Percentiles rank a stretch among this genome's conserved stretches.
Evolutionary conservation across 2,113 vertebrate species (phyloP).

Genomic region (Gadus macrocephalus): DNA sequence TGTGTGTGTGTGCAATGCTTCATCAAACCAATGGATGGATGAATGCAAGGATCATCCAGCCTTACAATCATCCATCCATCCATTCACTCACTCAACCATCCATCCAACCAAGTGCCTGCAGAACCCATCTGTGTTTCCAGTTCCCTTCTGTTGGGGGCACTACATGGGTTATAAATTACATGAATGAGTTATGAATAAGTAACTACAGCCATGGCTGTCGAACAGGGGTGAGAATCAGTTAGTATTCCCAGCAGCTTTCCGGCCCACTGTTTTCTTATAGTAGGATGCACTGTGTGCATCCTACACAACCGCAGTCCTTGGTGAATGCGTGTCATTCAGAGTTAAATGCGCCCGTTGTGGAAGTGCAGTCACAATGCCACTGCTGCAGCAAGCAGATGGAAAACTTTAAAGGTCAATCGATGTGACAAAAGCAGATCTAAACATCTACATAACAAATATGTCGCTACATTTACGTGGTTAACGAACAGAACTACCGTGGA

Average conservation of each 20-base stretch:
- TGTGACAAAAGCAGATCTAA: constrained; percentile 48
- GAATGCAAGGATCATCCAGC: too few relatives aligned
- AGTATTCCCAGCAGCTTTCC: too few relatives aligned
- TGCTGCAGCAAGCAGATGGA: constrained; percentile 54
- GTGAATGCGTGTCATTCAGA: constrained; percentile 59
- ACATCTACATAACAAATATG: constrained; percentile 24
- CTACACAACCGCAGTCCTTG: constrained; percentile 48
- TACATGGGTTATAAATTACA: too few relatives aligned
- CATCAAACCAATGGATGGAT: too few relatives aligned
- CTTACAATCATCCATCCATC: neutral
- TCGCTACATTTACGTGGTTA: too few relatives aligned
- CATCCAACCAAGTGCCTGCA: too few relatives aligned
- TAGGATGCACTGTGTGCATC: neutral
- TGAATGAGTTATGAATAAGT: too few relatives aligned
- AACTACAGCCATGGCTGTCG: too few relatives aligned
- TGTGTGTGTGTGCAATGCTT: too few relatives aligned
- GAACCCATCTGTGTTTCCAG: too few relatives aligned
- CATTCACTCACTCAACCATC: neutral
- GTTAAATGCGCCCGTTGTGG: constrained; percentile 48
- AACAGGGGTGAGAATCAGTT: too few relatives aligned
- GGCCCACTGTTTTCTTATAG: neutral
- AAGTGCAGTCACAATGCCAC: constrained; percentile 24
- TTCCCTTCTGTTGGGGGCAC: too few relatives aligned
- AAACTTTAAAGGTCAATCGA: constrained; percentile 34
- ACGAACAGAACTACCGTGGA: constrained; percentile 17